These are phyloP conservation scores for Eulemur mongoz DNA, from an alignment of 2,797 vertebrate species.

Conservation along the genomic window DNA sequence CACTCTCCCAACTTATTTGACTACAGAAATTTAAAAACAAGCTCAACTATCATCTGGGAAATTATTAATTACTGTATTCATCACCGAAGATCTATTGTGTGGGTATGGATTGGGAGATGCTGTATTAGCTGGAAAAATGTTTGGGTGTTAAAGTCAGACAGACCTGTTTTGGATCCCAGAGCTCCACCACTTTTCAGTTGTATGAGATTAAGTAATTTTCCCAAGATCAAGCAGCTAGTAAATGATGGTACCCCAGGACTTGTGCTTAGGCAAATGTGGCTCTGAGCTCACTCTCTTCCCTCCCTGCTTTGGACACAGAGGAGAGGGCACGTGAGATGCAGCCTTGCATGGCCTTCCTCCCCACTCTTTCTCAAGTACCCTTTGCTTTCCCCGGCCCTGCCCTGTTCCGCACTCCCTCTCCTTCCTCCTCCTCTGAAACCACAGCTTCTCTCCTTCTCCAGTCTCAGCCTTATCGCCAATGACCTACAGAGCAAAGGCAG, in stretches of 20 bases:
- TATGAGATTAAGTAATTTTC: not conserved
- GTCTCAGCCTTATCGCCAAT: not conserved
- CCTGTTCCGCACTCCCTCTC: not conserved
- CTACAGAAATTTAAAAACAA: slow-evolving; percentile 59
- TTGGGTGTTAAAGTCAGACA: not conserved
- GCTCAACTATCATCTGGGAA: slow-evolving; percentile 32
- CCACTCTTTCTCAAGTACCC: not conserved
- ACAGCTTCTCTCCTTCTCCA: not conserved
- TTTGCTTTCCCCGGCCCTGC: not conserved
- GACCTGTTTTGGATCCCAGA: not conserved
- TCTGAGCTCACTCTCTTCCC: not conserved
- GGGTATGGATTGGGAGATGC: not conserved
- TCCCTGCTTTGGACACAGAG: not conserved
- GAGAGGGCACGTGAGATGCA: accelerated
- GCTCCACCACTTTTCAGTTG: not conserved
- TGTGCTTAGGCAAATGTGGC: too few relatives aligned
- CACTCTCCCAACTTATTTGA: slow-evolving; percentile 64
- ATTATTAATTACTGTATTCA: slow-evolving; percentile 65
- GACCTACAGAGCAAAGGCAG: not conserved
- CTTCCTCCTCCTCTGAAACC: not conserved
- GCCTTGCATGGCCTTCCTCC: accelerated
- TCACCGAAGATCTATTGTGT: not conserved
- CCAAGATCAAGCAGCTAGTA: not conserved
- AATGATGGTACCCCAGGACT: not conserved
- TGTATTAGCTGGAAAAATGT: not conserved